phyloP scores from a whole-genome alignment of 2,113 vertebrate species.

The Atlantisia rogersi region DNA sequence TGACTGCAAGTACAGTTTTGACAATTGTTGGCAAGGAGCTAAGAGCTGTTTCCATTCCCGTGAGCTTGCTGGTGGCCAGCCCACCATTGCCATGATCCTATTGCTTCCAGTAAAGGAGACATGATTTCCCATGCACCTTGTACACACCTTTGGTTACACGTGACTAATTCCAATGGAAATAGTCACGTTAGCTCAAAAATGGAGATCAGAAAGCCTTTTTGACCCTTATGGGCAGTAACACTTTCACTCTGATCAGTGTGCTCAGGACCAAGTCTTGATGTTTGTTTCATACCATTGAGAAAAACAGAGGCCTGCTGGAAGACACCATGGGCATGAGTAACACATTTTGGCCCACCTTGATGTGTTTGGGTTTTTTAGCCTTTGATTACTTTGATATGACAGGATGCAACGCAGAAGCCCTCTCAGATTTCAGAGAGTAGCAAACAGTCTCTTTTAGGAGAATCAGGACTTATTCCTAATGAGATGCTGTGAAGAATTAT shows the following conservation, averaged over 20 bases:
- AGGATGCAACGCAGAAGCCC: neutral
- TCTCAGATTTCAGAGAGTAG: neutral
- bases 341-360: neutral
- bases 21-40: neutral
- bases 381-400: neutral
- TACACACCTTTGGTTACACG: rapidly evolving
- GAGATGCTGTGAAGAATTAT: neutral
- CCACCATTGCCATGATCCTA: neutral
- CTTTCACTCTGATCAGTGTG: neutral
- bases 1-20: neutral
- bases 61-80: neutral
- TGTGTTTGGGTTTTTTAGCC: neutral
- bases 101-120: neutral
- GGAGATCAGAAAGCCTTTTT: neutral
- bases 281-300: neutral
- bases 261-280: neutral
- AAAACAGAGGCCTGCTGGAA: neutral
- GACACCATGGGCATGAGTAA: neutral
- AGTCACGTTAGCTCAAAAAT: neutral
- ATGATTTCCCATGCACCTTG: neutral
- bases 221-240: neutral
- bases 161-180: neutral
- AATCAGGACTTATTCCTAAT: neutral
- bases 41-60: neutral
- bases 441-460: neutral